Percentiles rank a stretch among this genome's conserved stretches.
These are phyloP conservation scores for Kryphioiulus occultus DNA, from an alignment of 2,888 invertebrate species.

Conservation along the genomic window DNA sequence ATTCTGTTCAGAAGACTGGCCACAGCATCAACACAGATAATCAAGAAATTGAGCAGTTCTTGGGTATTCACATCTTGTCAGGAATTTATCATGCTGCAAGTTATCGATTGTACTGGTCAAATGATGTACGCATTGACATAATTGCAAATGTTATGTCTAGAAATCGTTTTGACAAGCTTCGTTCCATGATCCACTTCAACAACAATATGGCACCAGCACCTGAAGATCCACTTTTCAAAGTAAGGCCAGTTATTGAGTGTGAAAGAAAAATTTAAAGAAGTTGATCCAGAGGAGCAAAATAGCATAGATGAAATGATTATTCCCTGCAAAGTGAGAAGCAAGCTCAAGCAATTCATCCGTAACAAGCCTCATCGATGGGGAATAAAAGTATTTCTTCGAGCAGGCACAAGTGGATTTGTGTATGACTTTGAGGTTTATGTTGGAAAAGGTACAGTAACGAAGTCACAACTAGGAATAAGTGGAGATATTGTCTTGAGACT, in stretches of 20 bases:
- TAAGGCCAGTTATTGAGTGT: conserved; percentile 41
- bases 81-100: not conserved
- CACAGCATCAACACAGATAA: not conserved
- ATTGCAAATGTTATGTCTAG: not conserved
- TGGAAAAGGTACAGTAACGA: not conserved
- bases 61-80: not conserved
- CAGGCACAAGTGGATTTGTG: not conserved
- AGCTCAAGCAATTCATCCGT: not conserved
- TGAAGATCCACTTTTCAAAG: conserved; percentile 42
- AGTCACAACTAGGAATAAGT: conserved; percentile 13
- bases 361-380: not conserved
- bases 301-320: conserved; percentile 25
- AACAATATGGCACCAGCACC: not conserved
- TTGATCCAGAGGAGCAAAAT: conserved; percentile 9
- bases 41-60: not conserved
- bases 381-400: not conserved
- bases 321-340: not conserved
- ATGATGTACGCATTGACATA: too few species aligned
- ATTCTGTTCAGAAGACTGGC: not conserved
- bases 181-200: not conserved
- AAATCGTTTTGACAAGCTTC: not conserved
- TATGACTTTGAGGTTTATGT: conserved; percentile 16
- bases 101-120: not conserved
- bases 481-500: conserved; percentile 57
- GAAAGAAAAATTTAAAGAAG: not conserved